phyloP scores from a whole-genome alignment of 2,113 vertebrate species.

The Ancistrus triradiatus region DNA sequence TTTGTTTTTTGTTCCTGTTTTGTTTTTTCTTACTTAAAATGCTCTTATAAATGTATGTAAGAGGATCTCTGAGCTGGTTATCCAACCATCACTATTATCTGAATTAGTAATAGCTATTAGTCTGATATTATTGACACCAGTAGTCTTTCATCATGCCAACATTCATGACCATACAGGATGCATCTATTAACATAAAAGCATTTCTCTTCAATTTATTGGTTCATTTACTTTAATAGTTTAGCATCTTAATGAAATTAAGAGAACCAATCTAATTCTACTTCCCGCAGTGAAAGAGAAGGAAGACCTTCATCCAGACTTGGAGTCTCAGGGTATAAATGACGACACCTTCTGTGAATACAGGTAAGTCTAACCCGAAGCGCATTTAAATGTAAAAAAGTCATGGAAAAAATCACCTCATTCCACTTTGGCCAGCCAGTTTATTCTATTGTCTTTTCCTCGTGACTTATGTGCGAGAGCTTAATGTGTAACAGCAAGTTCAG shows the following conservation, averaged over 20 bases:
- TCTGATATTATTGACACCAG: neutral
- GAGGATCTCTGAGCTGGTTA: too few relatives aligned
- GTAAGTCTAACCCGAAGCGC: conserved; percentile 68
- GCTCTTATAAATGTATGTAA: too few relatives aligned
- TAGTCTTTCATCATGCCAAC: neutral
- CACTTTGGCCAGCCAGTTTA: too few relatives aligned
- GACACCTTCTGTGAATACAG: conserved; percentile 98
- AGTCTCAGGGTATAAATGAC: conserved; percentile 91
- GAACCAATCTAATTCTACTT: neutral
- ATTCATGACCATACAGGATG: conserved; percentile 7
- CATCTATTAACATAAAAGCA: conserved; percentile 3
- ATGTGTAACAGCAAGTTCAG: too few relatives aligned
- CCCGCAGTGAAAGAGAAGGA: conserved; percentile 93
- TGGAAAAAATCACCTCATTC: too few relatives aligned
- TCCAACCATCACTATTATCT: too few relatives aligned
- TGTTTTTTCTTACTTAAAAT: too few relatives aligned
- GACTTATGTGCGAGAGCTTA: too few relatives aligned
- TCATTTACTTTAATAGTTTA: conserved; percentile 27
- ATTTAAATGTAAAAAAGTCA: too few relatives aligned
- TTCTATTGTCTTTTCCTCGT: too few relatives aligned
- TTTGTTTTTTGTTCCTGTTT: too few relatives aligned
- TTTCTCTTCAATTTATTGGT: conserved; percentile 29
- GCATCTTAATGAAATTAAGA: conserved; percentile 5
- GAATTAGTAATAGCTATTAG: neutral
- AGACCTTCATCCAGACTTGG: conserved; percentile 90